Conservation (phyloP, 2,113 vertebrate genomes). For the Pogona vitticeps region DNA sequence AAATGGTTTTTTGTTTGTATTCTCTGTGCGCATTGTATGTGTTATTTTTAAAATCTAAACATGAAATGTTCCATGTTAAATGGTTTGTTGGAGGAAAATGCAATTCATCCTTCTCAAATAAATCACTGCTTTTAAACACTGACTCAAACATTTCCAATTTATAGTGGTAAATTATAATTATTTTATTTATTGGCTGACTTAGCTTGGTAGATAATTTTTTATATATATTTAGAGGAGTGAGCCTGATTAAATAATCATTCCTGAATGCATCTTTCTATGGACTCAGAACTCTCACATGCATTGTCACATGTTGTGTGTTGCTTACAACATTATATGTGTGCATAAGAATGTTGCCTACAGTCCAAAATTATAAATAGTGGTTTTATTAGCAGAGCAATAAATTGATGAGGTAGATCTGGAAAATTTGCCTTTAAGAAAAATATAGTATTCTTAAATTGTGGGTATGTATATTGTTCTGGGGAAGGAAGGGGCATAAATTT, state of each 20-base stretch:
- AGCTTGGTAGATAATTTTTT: background rate
- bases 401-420: constrained; percentile 17
- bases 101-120: background rate
- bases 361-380: constrained; percentile 32
- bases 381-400: constrained; percentile 35
- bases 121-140: background rate
- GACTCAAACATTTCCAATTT: background rate
- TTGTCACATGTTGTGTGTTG: constrained; percentile 39
- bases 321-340: background rate
- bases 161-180: background rate
- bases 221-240: constrained; percentile 15
- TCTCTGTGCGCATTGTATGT: background rate
- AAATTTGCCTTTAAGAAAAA: constrained; percentile 28
- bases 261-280: constrained; percentile 15
- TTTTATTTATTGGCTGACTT: background rate
- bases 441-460: background rate
- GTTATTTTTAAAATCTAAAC: background rate
- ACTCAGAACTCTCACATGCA: constrained; percentile 26
- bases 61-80: background rate
- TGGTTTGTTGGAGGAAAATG: background rate
- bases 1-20: background rate
- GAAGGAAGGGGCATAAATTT: constrained; percentile 18
- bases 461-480: background rate
- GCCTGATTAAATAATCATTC: constrained; percentile 22
- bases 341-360: constrained; percentile 26